These are phyloP conservation scores for Tetramorium simillimum DNA, from an alignment of 1,140 invertebrate genomes.

Conservation along the genomic window DNA sequence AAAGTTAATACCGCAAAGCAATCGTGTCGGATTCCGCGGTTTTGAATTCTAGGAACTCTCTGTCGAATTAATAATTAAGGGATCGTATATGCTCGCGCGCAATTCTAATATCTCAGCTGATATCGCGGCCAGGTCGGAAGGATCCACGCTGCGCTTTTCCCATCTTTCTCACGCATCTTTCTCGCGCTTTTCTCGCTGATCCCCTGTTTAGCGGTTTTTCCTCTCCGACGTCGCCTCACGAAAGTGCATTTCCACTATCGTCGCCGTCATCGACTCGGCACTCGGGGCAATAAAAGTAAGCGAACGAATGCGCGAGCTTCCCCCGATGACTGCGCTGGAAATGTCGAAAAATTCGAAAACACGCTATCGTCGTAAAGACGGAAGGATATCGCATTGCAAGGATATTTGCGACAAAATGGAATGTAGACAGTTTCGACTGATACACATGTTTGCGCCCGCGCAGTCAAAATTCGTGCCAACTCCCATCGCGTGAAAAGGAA, in stretches of 20 bases:
- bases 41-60: constrained; percentile 48
- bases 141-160: constrained; percentile 47
- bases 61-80: constrained; percentile 67
- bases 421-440: constrained; percentile 16
- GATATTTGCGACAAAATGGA: constrained; percentile 4
- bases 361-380: constrained; percentile 3
- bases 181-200: not conserved
- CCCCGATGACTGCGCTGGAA: not conserved
- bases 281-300: constrained; percentile 25
- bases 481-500: not conserved
- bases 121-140: constrained; percentile 76
- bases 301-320: not conserved
- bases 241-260: constrained; percentile 1
- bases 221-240: not conserved
- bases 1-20: not conserved
- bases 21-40: not conserved
- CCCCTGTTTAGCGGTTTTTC: not conserved
- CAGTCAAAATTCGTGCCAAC: not conserved
- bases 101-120: constrained; percentile 80
- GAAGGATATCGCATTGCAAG: not conserved
- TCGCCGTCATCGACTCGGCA: not conserved
- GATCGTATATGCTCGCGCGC: constrained; percentile 72
- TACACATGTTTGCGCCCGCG: not conserved
- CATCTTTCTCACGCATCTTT: not conserved
- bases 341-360: not conserved